Percentiles rank a stretch among this genome's conserved stretches.
phyloP scores from a whole-genome alignment of 2,888 invertebrate species.

The Mayetiola destructor region DNA sequence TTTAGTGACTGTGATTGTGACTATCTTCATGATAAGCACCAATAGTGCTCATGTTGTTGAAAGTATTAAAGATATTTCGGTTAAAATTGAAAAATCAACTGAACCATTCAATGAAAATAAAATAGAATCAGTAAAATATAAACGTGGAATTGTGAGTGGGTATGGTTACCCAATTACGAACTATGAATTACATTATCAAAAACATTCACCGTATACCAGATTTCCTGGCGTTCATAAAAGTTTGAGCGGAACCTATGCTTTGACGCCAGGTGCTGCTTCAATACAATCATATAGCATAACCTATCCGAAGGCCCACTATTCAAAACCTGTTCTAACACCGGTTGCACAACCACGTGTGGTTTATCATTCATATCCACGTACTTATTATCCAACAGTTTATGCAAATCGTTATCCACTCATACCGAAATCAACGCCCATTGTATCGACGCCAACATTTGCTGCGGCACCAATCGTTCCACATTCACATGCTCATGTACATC shows the following conservation, averaged over 20 bases:
- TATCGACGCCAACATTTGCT: neutral
- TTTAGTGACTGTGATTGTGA: neutral
- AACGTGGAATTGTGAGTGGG: constrained; percentile 1
- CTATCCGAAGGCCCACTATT: constrained; percentile 15
- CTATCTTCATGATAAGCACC: neutral
- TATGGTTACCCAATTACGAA: neutral
- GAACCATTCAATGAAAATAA: neutral
- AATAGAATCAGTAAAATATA: neutral
- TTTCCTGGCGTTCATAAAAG: constrained; percentile 3
- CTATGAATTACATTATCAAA: neutral
- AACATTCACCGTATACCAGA: neutral
- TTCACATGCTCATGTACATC: neutral
- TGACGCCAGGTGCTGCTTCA: constrained; percentile 17
- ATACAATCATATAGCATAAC: constrained; percentile 17
- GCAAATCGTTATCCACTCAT: constrained; percentile 15
- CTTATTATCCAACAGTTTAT: neutral
- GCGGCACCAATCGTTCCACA: neutral
- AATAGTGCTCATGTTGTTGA: neutral
- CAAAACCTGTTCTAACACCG: constrained; percentile 1
- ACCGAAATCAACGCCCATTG: too few relatives aligned
- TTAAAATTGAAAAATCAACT: neutral
- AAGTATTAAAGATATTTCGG: neutral
- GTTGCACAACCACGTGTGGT: neutral
- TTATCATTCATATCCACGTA: neutral
- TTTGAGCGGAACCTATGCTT: constrained; percentile 9